Conservation (phyloP, 1,140 invertebrate genomes). For the Formica selysi region DNA sequence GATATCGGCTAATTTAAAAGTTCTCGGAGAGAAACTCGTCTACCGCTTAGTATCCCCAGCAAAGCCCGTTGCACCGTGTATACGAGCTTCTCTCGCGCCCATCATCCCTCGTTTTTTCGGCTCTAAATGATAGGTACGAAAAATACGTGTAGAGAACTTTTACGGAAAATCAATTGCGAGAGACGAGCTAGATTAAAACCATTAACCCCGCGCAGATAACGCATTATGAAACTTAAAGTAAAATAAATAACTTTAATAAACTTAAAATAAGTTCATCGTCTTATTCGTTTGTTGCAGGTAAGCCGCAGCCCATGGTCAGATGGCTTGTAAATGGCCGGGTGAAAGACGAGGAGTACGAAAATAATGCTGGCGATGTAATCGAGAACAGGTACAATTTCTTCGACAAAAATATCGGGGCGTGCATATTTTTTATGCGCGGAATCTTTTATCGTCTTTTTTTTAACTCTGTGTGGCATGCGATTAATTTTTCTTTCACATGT, state of each 20-base stretch:
- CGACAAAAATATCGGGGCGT: neutral
- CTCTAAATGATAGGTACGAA: constrained; percentile 40
- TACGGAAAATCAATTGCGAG: constrained; percentile 19
- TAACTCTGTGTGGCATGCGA: neutral
- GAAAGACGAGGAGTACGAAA: constrained; percentile 93
- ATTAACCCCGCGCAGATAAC: neutral
- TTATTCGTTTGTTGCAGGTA: constrained; percentile 83
- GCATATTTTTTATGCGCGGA: neutral
- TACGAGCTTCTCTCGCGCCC: constrained; percentile 26
- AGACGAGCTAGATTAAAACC: neutral
- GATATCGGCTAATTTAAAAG: constrained; percentile 77
- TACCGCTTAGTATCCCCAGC: constrained; percentile 70
- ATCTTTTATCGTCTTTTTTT: neutral
- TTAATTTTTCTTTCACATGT: neutral
- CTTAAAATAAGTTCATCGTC: neutral
- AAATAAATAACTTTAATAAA: neutral
- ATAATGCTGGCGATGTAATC: constrained; percentile 93
- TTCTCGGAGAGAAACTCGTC: constrained; percentile 75
- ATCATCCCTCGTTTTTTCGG: constrained; percentile 38
- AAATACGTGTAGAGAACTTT: neutral
- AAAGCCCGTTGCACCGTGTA: constrained; percentile 48
- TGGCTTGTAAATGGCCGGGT: constrained; percentile 92
- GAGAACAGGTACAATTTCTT: constrained; percentile 88
- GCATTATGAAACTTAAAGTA: neutral
- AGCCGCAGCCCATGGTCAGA: constrained; percentile 86